These are phyloP conservation scores for Aleiodes alternator DNA, from an alignment of 2,888 invertebrate genomes.

Conservation along the genomic window DNA sequence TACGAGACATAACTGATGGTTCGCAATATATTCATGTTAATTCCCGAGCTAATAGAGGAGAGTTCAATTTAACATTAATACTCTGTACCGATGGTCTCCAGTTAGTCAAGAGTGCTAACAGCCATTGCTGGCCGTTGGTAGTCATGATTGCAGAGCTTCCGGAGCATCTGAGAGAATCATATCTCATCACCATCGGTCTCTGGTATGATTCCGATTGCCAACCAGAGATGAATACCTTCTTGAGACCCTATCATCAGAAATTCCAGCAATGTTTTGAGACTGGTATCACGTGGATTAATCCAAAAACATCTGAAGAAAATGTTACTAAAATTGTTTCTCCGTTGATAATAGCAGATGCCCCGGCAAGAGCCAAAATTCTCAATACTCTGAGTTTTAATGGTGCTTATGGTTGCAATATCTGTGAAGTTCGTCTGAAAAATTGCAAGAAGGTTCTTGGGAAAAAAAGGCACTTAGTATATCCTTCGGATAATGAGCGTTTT, in stretches of 20 bases:
- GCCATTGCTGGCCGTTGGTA: slow-evolving; percentile 47
- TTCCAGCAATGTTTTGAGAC: slow-evolving; percentile 28
- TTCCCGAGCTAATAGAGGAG: slow-evolving; percentile 5
- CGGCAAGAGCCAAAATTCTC: slow-evolving; percentile 46
- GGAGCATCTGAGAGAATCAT: slow-evolving; percentile 40
- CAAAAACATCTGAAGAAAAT: slow-evolving; percentile 8
- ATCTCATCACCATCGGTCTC: slow-evolving; percentile 26
- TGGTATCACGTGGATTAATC: slow-evolving; percentile 38
- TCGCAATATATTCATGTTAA: slow-evolving; percentile 49
- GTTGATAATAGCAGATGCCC: slow-evolving; percentile 48
- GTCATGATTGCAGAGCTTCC: slow-evolving; percentile 46
- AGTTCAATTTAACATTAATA: slow-evolving; percentile 46
- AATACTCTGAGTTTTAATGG: slow-evolving; percentile 48
- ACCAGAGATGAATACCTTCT: slow-evolving; percentile 45
- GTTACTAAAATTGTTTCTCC: slow-evolving; percentile 34
- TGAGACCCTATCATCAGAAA: slow-evolving; percentile 38
- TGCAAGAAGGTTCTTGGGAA: background rate
- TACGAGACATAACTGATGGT: slow-evolving; percentile 45
- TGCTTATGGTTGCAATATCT: slow-evolving; percentile 42
- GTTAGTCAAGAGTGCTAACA: slow-evolving; percentile 43
- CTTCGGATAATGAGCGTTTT: slow-evolving; percentile 4
- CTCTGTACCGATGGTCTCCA: slow-evolving; percentile 48
- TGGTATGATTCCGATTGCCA: slow-evolving; percentile 39
- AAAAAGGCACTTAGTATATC: slow-evolving; percentile 24
- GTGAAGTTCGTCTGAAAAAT: slow-evolving; percentile 23